These are phyloP conservation scores for Orthonychiurus folsomi DNA, from an alignment of 2,888 invertebrate genomes.

Conservation along the genomic window DNA sequence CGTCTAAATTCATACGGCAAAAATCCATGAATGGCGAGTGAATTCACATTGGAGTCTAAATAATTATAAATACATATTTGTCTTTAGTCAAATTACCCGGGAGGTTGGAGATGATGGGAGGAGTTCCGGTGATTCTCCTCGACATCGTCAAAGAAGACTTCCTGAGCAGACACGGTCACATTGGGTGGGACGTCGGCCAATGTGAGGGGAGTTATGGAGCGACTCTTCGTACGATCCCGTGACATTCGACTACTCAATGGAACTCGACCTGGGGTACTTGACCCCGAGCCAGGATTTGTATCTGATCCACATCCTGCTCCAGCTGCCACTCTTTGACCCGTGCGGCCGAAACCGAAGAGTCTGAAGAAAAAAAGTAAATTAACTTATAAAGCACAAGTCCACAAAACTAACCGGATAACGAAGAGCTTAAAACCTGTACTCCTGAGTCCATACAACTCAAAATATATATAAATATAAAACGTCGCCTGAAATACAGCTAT, in stretches of 20 bases:
- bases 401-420: too few relatives aligned
- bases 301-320: constrained; percentile 40
- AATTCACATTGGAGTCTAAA: background rate
- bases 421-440: constrained; percentile 26
- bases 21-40: background rate
- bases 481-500: too few relatives aligned
- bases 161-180: constrained; percentile 39
- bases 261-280: constrained; percentile 33
- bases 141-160: constrained; percentile 40
- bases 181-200: constrained; percentile 38
- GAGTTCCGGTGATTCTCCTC: constrained; percentile 40
- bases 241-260: constrained; percentile 40
- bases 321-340: constrained; percentile 39
- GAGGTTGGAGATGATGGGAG: constrained; percentile 40
- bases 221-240: constrained; percentile 39
- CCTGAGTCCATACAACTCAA: background rate
- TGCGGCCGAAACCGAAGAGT: constrained; percentile 38
- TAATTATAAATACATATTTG: constrained; percentile 2
- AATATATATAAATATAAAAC: background rate
- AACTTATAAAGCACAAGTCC: too few relatives aligned
- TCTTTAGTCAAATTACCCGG: constrained; percentile 27
- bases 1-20: too few relatives aligned
- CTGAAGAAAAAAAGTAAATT: too few relatives aligned
- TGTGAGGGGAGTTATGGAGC: constrained; percentile 38
- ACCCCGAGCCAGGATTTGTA: constrained; percentile 26